Evolutionary conservation across 2,888 invertebrate genomes (phyloP).

Genomic region (Cheilosia pagana): DNA sequence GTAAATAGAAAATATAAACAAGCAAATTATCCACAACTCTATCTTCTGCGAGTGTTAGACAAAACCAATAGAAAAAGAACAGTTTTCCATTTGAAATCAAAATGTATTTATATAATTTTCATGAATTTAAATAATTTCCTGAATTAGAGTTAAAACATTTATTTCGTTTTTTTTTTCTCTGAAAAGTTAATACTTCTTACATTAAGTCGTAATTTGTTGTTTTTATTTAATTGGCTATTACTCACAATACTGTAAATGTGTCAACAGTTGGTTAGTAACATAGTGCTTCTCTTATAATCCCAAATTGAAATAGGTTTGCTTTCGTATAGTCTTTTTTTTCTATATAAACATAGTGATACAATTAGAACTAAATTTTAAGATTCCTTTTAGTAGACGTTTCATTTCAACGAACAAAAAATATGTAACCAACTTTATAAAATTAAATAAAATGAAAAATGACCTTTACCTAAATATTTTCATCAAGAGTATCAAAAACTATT

Average conservation of each 20-base stretch:
- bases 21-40: too few relatives aligned
- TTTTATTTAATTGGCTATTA: conserved; percentile 36
- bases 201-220: conserved; percentile 15
- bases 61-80: not conserved
- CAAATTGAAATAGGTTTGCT: conserved; percentile 31
- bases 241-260: conserved; percentile 43
- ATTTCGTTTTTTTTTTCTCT: conserved; percentile 31
- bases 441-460: not conserved
- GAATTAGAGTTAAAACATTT: conserved; percentile 48
- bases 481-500: conserved; percentile 62
- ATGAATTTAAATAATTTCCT: conserved; percentile 43
- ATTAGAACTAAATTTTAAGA: not conserved
- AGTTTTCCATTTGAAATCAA: conserved; percentile 42
- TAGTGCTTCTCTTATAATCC: conserved; percentile 13
- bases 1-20: too few relatives aligned
- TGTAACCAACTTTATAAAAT: conserved; percentile 1
- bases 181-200: conserved; percentile 29
- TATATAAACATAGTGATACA: conserved; percentile 49
- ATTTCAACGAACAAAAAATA: conserved; percentile 2
- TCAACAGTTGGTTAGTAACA: conserved; percentile 30
- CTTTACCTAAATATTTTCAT: conserved; percentile 35
- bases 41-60: too few relatives aligned
- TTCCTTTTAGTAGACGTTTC: not conserved
- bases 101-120: conserved; percentile 51
- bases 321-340: conserved; percentile 54